phyloP scores from a whole-genome alignment of 2,888 invertebrate species.

The Rambutsinella grinnellia region DNA sequence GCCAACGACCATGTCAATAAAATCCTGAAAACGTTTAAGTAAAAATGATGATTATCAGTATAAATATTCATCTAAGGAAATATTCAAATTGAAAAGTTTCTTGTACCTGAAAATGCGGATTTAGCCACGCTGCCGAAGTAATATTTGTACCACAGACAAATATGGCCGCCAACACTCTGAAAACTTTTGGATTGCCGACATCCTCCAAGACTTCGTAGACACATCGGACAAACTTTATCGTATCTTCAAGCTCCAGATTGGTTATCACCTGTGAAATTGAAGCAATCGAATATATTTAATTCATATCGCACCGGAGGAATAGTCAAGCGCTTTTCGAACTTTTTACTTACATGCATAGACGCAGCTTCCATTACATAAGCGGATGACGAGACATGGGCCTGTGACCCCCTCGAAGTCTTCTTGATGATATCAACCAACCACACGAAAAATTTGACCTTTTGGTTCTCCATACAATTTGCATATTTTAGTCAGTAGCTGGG shows the following conservation, averaged over 20 bases:
- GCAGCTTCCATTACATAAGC: constrained; percentile 49
- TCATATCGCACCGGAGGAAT: not conserved
- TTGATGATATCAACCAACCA: constrained; percentile 58
- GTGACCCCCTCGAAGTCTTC: constrained; percentile 33
- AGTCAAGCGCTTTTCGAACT: not conserved
- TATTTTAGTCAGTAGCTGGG: constrained; percentile 47
- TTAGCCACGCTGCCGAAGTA: constrained; percentile 25
- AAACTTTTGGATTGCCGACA: constrained; percentile 32
- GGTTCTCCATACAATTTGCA: constrained; percentile 51
- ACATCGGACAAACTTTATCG: constrained; percentile 14
- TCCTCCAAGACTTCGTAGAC: constrained; percentile 47
- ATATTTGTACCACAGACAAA: constrained; percentile 38
- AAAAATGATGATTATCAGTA: constrained; percentile 16
- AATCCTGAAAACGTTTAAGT: constrained; percentile 50
- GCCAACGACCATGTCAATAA: constrained; percentile 64
- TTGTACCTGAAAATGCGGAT: constrained; percentile 27
- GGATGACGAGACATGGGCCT: constrained; percentile 30
- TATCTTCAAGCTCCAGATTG: constrained; percentile 30
- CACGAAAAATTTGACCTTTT: constrained; percentile 43
- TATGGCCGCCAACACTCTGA: constrained; percentile 42
- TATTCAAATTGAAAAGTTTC: not conserved
- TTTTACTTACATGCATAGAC: constrained; percentile 42
- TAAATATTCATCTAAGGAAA: not conserved
- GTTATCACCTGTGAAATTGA: constrained; percentile 46
- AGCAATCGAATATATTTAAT: not conserved